Percentiles rank a stretch among this genome's conserved stretches.
These are phyloP conservation scores for Ptychobarbus kaznakovi DNA, from an alignment of 2,797 vertebrate genomes.

Conservation along the genomic window DNA sequence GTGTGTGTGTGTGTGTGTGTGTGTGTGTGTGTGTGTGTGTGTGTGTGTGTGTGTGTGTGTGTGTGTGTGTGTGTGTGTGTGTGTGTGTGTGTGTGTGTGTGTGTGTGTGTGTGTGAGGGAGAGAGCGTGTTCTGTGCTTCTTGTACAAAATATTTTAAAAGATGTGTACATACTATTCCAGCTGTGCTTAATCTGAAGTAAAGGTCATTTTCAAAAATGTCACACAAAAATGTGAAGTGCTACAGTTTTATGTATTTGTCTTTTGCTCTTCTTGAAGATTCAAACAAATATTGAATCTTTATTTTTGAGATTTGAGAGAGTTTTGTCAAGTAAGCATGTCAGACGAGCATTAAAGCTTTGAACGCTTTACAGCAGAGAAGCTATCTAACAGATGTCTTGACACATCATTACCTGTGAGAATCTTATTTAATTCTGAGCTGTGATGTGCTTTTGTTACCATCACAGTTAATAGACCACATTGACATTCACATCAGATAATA, in stretches of 20 bases:
- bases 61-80: not conserved
- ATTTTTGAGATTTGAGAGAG: conserved; percentile 33
- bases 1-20: not conserved
- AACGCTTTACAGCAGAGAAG: conserved; percentile 2
- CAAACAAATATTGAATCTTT: conserved; percentile 60
- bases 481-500: not conserved
- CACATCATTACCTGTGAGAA: not conserved
- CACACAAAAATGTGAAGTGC: not conserved
- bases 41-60: not conserved
- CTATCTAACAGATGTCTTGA: conserved; percentile 7
- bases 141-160: not conserved
- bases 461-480: not conserved
- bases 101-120: not conserved
- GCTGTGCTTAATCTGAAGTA: not conserved
- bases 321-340: conserved; percentile 38
- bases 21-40: not conserved
- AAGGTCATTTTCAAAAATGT: not conserved
- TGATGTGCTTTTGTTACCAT: not conserved
- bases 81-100: not conserved
- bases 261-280: conserved; percentile 14
- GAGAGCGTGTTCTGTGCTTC: not conserved
- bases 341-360: conserved; percentile 35
- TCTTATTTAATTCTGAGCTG: not conserved
- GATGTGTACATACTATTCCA: not conserved
- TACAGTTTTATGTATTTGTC: conserved; percentile 16